Percentiles rank a stretch among this genome's conserved stretches.
These are phyloP conservation scores for Ellobium chinense DNA, from an alignment of 2,888 invertebrate genomes.

Conservation along the genomic window DNA sequence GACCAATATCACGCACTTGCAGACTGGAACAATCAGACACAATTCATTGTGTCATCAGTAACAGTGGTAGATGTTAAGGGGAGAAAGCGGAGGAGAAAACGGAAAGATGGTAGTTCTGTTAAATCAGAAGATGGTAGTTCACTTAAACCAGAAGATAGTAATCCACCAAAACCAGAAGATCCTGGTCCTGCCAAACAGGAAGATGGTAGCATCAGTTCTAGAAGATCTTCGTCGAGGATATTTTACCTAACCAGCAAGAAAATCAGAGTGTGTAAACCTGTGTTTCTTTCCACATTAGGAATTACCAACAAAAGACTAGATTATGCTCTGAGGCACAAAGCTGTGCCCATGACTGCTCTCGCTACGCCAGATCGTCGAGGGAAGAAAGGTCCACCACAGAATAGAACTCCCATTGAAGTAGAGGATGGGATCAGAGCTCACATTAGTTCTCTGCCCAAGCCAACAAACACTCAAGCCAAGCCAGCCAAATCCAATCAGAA, in stretches of 20 bases:
- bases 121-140: neutral
- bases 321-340: constrained; percentile 41
- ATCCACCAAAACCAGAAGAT: neutral
- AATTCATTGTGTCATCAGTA: constrained; percentile 42
- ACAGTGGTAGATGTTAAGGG: constrained; percentile 33
- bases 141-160: neutral
- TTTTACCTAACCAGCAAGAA: constrained; percentile 37
- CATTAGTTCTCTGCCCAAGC: constrained; percentile 28
- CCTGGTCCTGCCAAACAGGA: neutral
- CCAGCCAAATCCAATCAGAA: neutral
- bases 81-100: constrained; percentile 9
- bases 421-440: constrained; percentile 31
- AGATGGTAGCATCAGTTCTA: neutral
- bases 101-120: neutral
- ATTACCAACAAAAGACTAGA: constrained; percentile 41
- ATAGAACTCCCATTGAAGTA: constrained; percentile 35
- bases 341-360: constrained; percentile 35
- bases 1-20: constrained; percentile 37
- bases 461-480: neutral
- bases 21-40: constrained; percentile 42
- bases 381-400: constrained; percentile 33
- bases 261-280: constrained; percentile 39
- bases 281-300: constrained; percentile 36
- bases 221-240: constrained; percentile 28
- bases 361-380: constrained; percentile 38